Conservation (phyloP, 2,113 vertebrate species). For the Myrmecophaga tridactyla region DNA sequence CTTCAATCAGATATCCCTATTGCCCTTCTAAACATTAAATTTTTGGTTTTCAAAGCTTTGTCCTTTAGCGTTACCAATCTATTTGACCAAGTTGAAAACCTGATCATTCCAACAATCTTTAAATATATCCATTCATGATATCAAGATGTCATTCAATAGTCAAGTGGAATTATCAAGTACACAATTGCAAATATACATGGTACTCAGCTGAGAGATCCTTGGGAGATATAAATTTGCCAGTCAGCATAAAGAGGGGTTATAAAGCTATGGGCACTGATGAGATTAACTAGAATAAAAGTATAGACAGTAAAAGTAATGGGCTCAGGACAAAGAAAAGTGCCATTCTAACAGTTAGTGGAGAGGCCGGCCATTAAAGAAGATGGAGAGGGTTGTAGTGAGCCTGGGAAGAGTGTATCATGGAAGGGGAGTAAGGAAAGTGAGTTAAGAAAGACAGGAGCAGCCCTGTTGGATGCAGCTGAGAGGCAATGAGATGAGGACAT, state of each 20-base stretch:
- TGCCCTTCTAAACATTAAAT: not conserved
- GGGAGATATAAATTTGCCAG: not conserved
- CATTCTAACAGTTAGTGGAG: not conserved
- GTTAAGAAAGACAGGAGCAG: not conserved
- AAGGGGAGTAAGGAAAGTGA: not conserved
- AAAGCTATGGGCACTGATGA: not conserved
- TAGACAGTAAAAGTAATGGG: not conserved
- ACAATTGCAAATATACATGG: not conserved
- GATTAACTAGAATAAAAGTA: not conserved
- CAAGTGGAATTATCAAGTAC: not conserved
- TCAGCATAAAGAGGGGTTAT: not conserved
- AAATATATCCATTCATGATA: not conserved
- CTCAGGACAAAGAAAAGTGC: not conserved
- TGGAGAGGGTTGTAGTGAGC: not conserved
- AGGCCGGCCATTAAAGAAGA: not conserved
- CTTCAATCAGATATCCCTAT: not conserved
- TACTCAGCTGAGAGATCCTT: not conserved
- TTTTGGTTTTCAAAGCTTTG: not conserved
- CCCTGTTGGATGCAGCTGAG: not conserved
- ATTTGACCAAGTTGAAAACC: not conserved
- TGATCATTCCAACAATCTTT: not conserved
- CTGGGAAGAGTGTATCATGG: not conserved
- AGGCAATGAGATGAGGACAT: not conserved
- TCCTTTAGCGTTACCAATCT: not conserved
- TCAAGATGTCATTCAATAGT: not conserved